Conservation (phyloP, 2,888 invertebrate genomes). For the Alviniconcha strummeri region DNA sequence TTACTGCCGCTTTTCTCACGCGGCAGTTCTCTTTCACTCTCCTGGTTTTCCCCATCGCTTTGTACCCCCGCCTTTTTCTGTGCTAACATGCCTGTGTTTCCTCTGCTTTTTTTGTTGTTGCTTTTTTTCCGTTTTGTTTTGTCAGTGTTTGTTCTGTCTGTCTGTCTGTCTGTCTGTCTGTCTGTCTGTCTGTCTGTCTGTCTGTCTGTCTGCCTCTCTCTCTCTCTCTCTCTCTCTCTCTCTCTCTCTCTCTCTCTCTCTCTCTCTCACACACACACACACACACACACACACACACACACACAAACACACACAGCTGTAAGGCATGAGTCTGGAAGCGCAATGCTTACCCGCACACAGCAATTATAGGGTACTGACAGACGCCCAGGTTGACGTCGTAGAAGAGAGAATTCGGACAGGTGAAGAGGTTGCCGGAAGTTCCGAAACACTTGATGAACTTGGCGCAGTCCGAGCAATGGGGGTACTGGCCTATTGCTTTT, state of each 20-base stretch:
- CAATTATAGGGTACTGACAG: not conserved
- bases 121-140: too few relatives aligned
- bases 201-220: not conserved
- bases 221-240: not conserved
- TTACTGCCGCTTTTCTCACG: too few relatives aligned
- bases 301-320: not conserved
- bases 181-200: not conserved
- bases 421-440: not conserved
- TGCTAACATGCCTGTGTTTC: too few relatives aligned
- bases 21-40: too few relatives aligned
- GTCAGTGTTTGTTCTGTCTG: not conserved
- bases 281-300: not conserved
- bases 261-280: not conserved
- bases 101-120: too few relatives aligned
- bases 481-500: constrained; percentile 5
- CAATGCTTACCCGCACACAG: constrained; percentile 1
- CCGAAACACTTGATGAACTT: constrained; percentile 22
- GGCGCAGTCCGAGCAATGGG: constrained; percentile 3
- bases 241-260: not conserved
- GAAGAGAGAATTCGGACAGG: not conserved
- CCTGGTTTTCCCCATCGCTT: too few relatives aligned
- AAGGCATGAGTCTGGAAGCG: not conserved
- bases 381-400: not conserved
- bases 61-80: too few relatives aligned
- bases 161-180: not conserved